Evolutionary conservation across 2,888 invertebrate species (phyloP), one percentile per base, ranked within the genome.

Genomic region (Agrochola macilenta): DNA sequence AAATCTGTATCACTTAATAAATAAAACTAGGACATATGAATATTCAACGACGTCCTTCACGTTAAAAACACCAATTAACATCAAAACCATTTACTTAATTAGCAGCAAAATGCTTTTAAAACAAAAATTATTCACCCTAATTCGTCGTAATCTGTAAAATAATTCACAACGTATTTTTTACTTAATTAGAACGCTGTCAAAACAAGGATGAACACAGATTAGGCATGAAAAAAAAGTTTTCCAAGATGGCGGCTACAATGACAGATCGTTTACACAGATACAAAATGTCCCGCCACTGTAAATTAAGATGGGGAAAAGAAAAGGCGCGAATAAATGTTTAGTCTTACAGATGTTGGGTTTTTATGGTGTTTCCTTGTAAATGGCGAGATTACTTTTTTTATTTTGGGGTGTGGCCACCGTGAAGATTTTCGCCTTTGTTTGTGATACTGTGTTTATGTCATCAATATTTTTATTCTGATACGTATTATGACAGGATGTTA

Each of bases 211-310:
- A 91, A 93, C 90, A 93, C 89, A 89, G 90, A 91, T 90, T 91
- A 93, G 91, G 90, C 86, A 87, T 84, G 89, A 90, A 88, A 89
- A 92, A 92, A 92, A 92, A 93, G 92, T 90, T 89, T 89, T 85
- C 83, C 90, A 89, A 90, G 83, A 91, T 91, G 91, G 92, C 91
- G 20, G 60, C 54, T 87, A 89, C 89, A 90, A 91, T 95, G 95
- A 96, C 96, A 96, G 96, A 95, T 96, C 93, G 95, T 93, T 95
- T 94, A 95, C 96, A 96, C 87, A 89, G 88, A 87, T 90, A 93
- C 93, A 93, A 93, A 94, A 95, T 95, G 95, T 95, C 94, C 83
- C 86, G 93, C 92, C 94, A 93, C 93, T 92, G 88, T 89, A 84
- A 89, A 88, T 88, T 88, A 88, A 87, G 89, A 87, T 68, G 84